These are phyloP conservation scores for Auanema freiburgensis DNA, from an alignment of 2,888 invertebrate genomes.

Conservation along the genomic window DNA sequence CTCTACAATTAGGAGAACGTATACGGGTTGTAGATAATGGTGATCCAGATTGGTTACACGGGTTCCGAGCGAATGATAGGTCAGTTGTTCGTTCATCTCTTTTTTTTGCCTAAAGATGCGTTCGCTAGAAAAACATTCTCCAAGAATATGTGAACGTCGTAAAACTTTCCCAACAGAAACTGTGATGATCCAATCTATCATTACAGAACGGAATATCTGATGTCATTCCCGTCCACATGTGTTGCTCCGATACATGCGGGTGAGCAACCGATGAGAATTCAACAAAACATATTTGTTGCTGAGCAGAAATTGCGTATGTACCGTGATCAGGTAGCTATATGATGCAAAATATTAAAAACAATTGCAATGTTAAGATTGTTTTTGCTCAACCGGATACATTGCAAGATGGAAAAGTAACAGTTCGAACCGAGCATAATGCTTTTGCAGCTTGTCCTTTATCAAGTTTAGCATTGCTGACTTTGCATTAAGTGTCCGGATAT, in stretches of 20 bases:
- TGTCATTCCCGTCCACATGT: slow-evolving; percentile 51
- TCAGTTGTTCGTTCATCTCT: slow-evolving; percentile 9
- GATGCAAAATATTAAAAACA: too few species aligned
- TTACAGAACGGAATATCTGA: slow-evolving; percentile 38
- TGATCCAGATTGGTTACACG: slow-evolving; percentile 63
- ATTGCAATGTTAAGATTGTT: slow-evolving; percentile 49
- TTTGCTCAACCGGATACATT: slow-evolving; percentile 62
- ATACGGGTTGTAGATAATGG: slow-evolving; percentile 61
- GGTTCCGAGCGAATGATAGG: slow-evolving; percentile 52
- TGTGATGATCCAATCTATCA: neutral
- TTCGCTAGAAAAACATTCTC: too few species aligned
- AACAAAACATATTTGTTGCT: slow-evolving; percentile 55
- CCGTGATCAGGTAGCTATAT: slow-evolving; percentile 55
- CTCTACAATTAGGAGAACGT: slow-evolving; percentile 55
- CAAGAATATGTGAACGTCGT: too few species aligned
- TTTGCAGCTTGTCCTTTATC: slow-evolving; percentile 52
- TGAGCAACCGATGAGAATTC: slow-evolving; percentile 61
- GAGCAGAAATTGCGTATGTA: slow-evolving; percentile 60
- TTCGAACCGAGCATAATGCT: slow-evolving; percentile 58
- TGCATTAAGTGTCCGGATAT: too few species aligned
- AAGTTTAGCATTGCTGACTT: slow-evolving; percentile 42
- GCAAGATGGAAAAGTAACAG: slow-evolving; percentile 50
- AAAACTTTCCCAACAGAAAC: too few species aligned
- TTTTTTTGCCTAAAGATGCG: too few species aligned
- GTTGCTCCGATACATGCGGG: slow-evolving; percentile 51